Conservation (phyloP, 2,888 invertebrate species). For the Caenorhabditis sulstoni region DNA sequence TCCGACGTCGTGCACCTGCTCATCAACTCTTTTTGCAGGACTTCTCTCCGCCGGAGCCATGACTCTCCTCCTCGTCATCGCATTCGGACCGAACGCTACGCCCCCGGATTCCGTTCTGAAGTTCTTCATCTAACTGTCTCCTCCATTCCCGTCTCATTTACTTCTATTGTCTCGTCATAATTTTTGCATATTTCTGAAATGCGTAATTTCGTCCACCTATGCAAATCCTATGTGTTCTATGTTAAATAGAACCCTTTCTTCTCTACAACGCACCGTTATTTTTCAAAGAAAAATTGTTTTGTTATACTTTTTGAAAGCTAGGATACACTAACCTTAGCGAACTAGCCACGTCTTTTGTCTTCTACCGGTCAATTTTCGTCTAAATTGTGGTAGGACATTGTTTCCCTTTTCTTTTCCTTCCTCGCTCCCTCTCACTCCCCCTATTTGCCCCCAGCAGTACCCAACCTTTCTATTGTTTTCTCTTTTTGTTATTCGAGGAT, state of each 20-base stretch:
- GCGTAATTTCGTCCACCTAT: conserved; percentile 25
- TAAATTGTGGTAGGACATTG: conserved; percentile 52
- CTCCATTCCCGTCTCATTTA: background rate
- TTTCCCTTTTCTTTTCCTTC: conserved; percentile 26
- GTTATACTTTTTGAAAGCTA: conserved; percentile 45
- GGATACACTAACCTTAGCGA: conserved; percentile 41
- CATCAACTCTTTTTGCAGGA: conserved; percentile 47
- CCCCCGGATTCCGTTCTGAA: conserved; percentile 24
- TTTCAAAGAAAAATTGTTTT: conserved; percentile 39
- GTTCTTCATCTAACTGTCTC: conserved; percentile 37
- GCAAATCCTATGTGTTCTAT: too few species aligned
- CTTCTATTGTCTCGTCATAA: conserved; percentile 13
- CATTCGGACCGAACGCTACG: conserved; percentile 15
- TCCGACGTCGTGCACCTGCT: background rate
- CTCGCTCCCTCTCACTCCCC: conserved; percentile 10
- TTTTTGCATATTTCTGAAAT: conserved; percentile 34
- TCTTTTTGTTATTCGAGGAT: conserved; percentile 46
- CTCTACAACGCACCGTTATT: conserved; percentile 15
- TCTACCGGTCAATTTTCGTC: conserved; percentile 50
- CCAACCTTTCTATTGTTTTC: conserved; percentile 47
- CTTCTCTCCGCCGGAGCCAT: conserved; percentile 64
- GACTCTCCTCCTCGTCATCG: conserved; percentile 42
- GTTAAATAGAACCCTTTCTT: too few species aligned
- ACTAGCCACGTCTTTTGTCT: conserved; percentile 49
- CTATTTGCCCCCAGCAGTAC: conserved; percentile 17